These are phyloP conservation scores for Crossaster papposus DNA, from an alignment of 53 echinoderm and acorn worm species.

Conservation along the genomic window DNA sequence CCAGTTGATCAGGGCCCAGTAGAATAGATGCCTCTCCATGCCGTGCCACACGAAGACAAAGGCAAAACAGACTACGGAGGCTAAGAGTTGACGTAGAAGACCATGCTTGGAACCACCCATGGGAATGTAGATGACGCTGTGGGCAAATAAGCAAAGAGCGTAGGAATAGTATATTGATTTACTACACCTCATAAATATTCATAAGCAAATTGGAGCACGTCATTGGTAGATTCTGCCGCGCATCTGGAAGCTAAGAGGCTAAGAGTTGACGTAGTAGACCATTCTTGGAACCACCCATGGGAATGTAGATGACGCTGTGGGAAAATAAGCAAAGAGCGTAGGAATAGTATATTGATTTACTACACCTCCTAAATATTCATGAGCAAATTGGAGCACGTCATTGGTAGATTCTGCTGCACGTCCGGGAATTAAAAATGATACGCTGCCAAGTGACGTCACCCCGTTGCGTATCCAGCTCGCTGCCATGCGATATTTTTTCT, in stretches of 20 bases:
- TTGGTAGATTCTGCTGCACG: too few species aligned
- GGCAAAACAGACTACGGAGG: slow-evolving; percentile 62
- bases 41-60: slow-evolving; percentile 91
- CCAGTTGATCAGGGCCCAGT: slow-evolving; percentile 90
- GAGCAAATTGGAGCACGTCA: neutral
- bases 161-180: neutral
- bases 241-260: too few species aligned
- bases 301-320: slow-evolving; percentile 67
- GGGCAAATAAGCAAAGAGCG: neutral
- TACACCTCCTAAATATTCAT: neutral
- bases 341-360: neutral
- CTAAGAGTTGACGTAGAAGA: slow-evolving; percentile 33
- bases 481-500: too few species aligned
- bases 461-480: too few species aligned
- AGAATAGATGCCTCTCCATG: slow-evolving; percentile 64
- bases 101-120: slow-evolving; percentile 66
- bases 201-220: neutral
- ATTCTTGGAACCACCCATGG: slow-evolving; percentile 63
- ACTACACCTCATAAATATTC: neutral
- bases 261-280: slow-evolving; percentile 50
- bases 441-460: too few species aligned
- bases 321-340: neutral
- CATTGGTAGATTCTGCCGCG: too few species aligned
- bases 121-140: slow-evolving; percentile 69
- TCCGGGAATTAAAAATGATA: too few species aligned